Evolutionary conservation across 2,797 vertebrate species (phyloP).

Genomic region (Eidolon dupreanum): DNA sequence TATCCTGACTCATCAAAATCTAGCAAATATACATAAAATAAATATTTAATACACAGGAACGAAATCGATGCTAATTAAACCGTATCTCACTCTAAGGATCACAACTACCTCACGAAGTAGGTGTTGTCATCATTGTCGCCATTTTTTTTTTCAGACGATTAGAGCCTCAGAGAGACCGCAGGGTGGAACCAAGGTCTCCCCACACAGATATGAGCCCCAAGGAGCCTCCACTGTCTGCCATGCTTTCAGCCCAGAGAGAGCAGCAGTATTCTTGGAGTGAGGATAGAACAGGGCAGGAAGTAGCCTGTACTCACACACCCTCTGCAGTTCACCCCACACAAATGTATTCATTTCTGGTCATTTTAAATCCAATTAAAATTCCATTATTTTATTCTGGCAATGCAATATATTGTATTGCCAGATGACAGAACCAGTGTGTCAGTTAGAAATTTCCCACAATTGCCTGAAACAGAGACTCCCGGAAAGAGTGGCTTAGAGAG

Average conservation of each 20-base stretch:
- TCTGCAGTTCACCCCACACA: neutral
- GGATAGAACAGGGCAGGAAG: neutral
- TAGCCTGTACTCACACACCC: neutral
- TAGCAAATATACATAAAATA: neutral
- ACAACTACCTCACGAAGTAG: neutral
- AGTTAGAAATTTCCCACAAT: neutral
- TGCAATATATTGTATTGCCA: neutral
- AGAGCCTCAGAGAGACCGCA: neutral
- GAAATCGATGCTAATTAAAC: neutral
- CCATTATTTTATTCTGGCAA: constrained; percentile 26
- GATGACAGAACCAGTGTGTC: neutral
- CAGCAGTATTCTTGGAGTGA: neutral
- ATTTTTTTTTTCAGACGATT: neutral
- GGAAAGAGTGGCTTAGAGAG: neutral
- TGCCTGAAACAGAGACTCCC: neutral
- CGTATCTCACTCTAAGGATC: neutral
- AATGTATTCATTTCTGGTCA: neutral
- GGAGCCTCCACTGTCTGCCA: neutral
- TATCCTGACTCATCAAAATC: neutral
- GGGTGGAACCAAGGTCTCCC: too few relatives aligned
- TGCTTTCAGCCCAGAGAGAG: neutral
- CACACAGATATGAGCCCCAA: neutral
- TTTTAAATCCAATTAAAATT: constrained; percentile 20
- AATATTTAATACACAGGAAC: neutral
- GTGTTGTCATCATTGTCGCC: neutral